phyloP scores from a whole-genome alignment of 1,140 invertebrate genomes.

The Cyclina sinensis region DNA sequence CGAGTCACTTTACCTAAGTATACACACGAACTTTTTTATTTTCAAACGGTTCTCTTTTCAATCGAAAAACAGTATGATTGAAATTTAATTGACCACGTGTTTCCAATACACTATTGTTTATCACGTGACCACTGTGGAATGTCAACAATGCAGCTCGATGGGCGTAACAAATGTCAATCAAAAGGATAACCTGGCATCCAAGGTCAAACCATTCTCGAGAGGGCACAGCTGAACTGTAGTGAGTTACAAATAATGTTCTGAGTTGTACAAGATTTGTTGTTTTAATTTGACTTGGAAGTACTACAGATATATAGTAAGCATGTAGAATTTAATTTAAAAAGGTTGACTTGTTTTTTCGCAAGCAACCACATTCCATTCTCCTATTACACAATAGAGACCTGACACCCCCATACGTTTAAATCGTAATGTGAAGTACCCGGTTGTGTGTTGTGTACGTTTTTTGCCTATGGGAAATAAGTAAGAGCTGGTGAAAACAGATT shows the following conservation, averaged over 20 bases:
- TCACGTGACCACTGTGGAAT: conserved; percentile 83
- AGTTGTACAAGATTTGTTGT: too few species aligned
- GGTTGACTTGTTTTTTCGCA: not conserved
- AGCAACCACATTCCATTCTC: conserved; percentile 50
- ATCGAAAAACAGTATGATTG: not conserved
- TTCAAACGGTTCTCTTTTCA: not conserved
- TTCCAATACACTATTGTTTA: conserved; percentile 62
- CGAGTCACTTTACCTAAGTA: too few species aligned
- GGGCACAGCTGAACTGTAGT: conserved; percentile 12
- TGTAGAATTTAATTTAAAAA: too few species aligned
- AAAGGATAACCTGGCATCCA: conserved; percentile 75
- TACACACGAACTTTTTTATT: too few species aligned
- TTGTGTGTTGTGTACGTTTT: conserved; percentile 66
- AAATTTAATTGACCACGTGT: conserved; percentile 66
- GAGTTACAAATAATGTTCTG: not conserved
- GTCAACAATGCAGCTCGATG: conserved; percentile 81
- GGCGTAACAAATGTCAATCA: conserved; percentile 84
- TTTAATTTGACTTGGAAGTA: too few species aligned
- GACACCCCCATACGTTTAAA: conserved; percentile 60
- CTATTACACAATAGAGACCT: conserved; percentile 56
- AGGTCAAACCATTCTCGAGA: conserved; percentile 56
- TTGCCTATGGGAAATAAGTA: conserved; percentile 49
- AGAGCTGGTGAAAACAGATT: conserved; percentile 29
- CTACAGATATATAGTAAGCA: too few species aligned
- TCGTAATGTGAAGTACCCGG: conserved; percentile 50